A percentile compares a stretch with the other conserved stretches of the same genome.
These are phyloP conservation scores for Meteorus sp. DNA, from an alignment of 1,140 invertebrate species.

Conservation along the genomic window DNA sequence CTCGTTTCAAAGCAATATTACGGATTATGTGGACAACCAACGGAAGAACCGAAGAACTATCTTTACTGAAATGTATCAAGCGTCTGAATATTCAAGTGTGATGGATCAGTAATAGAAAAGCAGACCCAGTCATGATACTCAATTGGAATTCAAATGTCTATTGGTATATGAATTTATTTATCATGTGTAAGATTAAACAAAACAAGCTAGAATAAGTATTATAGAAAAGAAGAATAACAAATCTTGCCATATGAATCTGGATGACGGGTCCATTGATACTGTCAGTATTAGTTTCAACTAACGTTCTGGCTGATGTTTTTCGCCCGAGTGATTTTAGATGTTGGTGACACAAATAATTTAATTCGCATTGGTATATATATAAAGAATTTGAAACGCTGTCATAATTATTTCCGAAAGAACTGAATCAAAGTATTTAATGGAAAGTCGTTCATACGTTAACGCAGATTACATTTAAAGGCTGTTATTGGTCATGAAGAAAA, in stretches of 20 bases:
- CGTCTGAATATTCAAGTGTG: neutral
- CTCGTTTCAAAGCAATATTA: slow-evolving; percentile 67
- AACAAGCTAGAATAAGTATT: neutral
- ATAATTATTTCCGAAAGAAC: too few species aligned
- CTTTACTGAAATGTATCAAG: slow-evolving; percentile 58
- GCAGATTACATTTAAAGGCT: too few species aligned
- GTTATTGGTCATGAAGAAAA: too few species aligned
- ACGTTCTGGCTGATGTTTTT: too few species aligned
- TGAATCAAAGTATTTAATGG: too few species aligned
- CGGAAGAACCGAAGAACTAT: slow-evolving; percentile 71
- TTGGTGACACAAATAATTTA: too few species aligned
- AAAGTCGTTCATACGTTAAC: too few species aligned
- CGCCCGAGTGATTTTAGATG: too few species aligned
- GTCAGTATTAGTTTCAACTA: too few species aligned
- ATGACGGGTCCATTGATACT: neutral
- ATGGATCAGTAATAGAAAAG: neutral
- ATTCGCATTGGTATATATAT: too few species aligned
- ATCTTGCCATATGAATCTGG: slow-evolving; percentile 21
- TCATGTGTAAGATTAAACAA: neutral
- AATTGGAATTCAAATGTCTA: too few species aligned
- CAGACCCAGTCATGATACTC: neutral
- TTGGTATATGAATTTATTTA: neutral
- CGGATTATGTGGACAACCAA: slow-evolving; percentile 71
- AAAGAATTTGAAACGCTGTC: too few species aligned
- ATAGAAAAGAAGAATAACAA: slow-evolving; percentile 7